Base-by-base conservation (phyloP, 2,888 invertebrate species). In the Luperina nickerlii region DNA sequence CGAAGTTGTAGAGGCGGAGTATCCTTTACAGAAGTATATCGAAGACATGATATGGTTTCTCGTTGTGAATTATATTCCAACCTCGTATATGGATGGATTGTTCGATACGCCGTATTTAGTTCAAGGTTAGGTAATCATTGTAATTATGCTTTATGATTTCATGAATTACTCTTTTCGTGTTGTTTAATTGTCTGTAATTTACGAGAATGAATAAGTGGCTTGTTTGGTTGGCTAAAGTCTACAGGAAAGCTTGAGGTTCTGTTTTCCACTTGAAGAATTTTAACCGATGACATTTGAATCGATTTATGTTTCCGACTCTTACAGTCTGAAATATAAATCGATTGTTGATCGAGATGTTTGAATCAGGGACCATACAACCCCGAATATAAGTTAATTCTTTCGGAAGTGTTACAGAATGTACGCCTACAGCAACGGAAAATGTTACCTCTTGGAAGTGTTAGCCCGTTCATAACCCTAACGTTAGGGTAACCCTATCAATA, bases 51-150 rank as follows among this genome's bases (percentile, higher is more conserved):
- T 96, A 90, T 96, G 95, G 96, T 87, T 85, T 45, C 68, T 79
- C 9, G 87, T 96, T 18, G 85, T 88, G 20, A 54, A 85, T 1
- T 91, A 90, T 71, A 95, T 96, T 78, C 96, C 96, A 0, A 57
- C 88, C 2, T 92, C 95, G 3, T 89, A 83, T 86, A 90, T 94
- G 75, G 96, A 96, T 83, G 94, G 92, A 48, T 38, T 81, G 11
- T 95, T 95, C 88, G 93, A 96, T 86, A 87, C 85, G 20, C 96
- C 96, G 8, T 66, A 87, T 67, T 85, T 89, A 73, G 95, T 96
- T 2, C 79, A 91, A 90, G 96, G 96, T 96, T 20, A 54, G 48
- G 48, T 48, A 48, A 18, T 32, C 6, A 38, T 45, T 57, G n/a
- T 42, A 48, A 20, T 72, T 57, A 24, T 54, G 15, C 11, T n/a